phyloP scores from a whole-genome alignment of 2,888 invertebrate species.

The Scaptomyza parva region DNA sequence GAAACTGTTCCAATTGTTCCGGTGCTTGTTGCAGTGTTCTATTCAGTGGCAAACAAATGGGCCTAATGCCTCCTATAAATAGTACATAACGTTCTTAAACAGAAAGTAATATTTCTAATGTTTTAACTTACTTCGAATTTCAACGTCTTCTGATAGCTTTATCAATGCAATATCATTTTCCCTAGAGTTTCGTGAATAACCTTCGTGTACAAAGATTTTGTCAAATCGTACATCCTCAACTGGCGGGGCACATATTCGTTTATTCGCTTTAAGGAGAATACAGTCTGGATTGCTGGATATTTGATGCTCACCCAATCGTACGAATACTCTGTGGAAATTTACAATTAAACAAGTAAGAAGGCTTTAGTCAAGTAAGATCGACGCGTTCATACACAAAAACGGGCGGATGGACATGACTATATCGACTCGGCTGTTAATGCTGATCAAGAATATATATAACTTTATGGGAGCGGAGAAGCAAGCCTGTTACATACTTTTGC shows the following conservation, averaged over 20 bases:
- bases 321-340: not conserved
- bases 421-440: no score
- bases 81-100: not conserved
- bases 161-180: constrained; percentile 44
- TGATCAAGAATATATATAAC: no score
- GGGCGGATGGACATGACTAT: no score
- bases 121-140: not conserved
- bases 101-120: not conserved
- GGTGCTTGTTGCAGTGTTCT: constrained; percentile 8
- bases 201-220: constrained; percentile 4
- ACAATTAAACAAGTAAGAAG: no score
- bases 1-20: accelerated
- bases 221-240: constrained; percentile 15
- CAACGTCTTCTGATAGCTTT: constrained; percentile 4
- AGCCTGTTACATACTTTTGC: no score
- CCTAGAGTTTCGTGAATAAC: accelerated
- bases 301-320: constrained; percentile 30
- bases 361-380: no score
- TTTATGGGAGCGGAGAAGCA: no score
- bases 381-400: no score
- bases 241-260: constrained; percentile 10
- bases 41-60: constrained; percentile 40
- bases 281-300: constrained; percentile 8
- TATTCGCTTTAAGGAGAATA: accelerated
- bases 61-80: no score